Base-by-base conservation (phyloP, 1,140 invertebrate genomes). In the Octopus sinensis region DNA sequence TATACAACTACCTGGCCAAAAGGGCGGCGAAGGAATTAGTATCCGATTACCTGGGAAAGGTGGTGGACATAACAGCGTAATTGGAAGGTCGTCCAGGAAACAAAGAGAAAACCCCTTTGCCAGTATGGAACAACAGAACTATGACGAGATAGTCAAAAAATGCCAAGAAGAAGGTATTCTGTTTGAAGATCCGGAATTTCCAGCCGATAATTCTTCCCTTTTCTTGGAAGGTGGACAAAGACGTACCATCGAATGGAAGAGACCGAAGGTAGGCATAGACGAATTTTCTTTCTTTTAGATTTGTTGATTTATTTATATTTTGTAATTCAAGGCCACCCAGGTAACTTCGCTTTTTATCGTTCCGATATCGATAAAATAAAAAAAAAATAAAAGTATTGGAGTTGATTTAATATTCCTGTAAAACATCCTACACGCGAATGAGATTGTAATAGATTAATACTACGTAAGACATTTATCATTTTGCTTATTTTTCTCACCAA, bases 171-270 rank as follows among this genome's bases (percentile, higher is more conserved):
- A 88, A 62, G 86, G 89, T 56, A 83, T 82, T 68, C 83, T 90
- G 54, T 91, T 90, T 86, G 89, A 91, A 81, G 90, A 91, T 83
- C 88, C 88, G 5, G 88, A 90, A 54, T 91, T 90, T 81, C 85
- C 83, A 17, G 87, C 90, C 3, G 82, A 83, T 43, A 86, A 89
- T 77, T 52, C 71, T 0, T 88, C 88, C 23, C 86, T 91, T 43
- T 91, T 90, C 84, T 90, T 87, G 84, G 88, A 87, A 81, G 79
- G 81, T 30, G 53, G 80, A 53, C 86, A 88, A 30, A 82, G 84
- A 5, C 82, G 86, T 12, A 82, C 84, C 54, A 88, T 90, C 79
- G 88, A 88, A 78, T 91, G 90, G 90, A 87, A 88, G 80, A 81
- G 89, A 79, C 89, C 89, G 17, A 30, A 76, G 80, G 90, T 90